Evolutionary conservation across 2,888 invertebrate species (phyloP).

Genomic region (Agonum fuliginosum): DNA sequence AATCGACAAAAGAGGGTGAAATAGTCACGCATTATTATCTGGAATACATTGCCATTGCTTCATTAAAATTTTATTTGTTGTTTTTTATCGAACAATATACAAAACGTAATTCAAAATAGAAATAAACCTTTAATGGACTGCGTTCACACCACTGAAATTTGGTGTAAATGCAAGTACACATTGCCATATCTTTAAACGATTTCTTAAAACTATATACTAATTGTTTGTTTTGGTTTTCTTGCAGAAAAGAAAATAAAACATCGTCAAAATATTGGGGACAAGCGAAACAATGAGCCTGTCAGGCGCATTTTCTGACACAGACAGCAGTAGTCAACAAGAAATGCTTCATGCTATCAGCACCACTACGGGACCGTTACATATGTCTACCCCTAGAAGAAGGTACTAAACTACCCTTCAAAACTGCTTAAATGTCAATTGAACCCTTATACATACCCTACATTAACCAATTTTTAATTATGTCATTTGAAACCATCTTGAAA

Average conservation of each 20-base stretch:
- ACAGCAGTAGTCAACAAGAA: slow-evolving; percentile 55
- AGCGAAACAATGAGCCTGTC: slow-evolving; percentile 52
- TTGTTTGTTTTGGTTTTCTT: neutral
- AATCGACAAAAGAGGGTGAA: neutral
- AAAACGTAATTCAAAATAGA: no score
- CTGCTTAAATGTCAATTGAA: no score
- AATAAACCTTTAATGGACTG: no score
- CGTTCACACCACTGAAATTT: no score
- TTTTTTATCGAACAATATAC: no score
- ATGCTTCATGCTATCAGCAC: slow-evolving; percentile 52
- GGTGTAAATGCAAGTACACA: no score
- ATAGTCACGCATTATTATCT: no score
- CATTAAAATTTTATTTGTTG: neutral
- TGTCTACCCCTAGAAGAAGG: slow-evolving; percentile 41
- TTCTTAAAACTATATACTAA: no score
- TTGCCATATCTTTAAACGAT: no score
- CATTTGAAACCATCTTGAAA: no score
- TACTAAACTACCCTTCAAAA: neutral
- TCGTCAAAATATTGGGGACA: neutral
- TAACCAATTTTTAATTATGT: no score
- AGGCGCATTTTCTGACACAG: slow-evolving; percentile 43
- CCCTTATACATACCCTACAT: no score
- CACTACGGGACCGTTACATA: slow-evolving; percentile 29
- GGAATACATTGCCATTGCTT: neutral
- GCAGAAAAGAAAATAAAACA: neutral